A percentile compares a stretch with the other conserved stretches of the same genome.
Conservation (phyloP, 1,140 invertebrate species). For the Ceratina calcarata region DNA sequence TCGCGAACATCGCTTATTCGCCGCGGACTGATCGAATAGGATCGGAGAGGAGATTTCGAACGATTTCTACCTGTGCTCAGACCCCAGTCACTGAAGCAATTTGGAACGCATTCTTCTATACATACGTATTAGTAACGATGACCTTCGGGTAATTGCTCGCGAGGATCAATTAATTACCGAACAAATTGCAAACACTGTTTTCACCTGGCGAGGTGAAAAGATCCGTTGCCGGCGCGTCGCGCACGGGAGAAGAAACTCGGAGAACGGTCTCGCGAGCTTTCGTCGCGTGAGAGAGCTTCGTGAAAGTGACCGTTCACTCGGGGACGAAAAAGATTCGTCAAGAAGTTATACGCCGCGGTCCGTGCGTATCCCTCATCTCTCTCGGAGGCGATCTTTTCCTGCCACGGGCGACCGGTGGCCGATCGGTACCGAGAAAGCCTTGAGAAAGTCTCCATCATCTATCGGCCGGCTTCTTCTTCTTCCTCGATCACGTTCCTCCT, state of each 20-base stretch:
- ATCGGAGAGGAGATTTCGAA: neutral
- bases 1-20: neutral
- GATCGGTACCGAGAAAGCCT: slow-evolving; percentile 36
- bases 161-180: too few relatives aligned
- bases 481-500: neutral
- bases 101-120: too few relatives aligned
- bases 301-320: slow-evolving; percentile 46
- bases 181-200: slow-evolving; percentile 4
- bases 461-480: neutral
- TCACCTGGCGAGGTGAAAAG: neutral
- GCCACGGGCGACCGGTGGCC: neutral
- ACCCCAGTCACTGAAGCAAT: neutral
- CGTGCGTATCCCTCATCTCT: slow-evolving; percentile 27
- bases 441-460: slow-evolving; percentile 31
- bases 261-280: slow-evolving; percentile 23
- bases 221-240: neutral
- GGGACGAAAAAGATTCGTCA: slow-evolving; percentile 25
- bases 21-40: neutral
- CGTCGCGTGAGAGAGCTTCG: slow-evolving; percentile 36
- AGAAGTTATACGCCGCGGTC: neutral
- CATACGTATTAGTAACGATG: too few relatives aligned
- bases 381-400: slow-evolving; percentile 33
- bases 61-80: neutral
- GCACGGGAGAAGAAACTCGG: neutral
- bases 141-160: too few relatives aligned